Evolutionary conservation across 1,140 invertebrate species (phyloP), one percentile per base, ranked within the genome.

Genomic region (Aphis gossypii): DNA sequence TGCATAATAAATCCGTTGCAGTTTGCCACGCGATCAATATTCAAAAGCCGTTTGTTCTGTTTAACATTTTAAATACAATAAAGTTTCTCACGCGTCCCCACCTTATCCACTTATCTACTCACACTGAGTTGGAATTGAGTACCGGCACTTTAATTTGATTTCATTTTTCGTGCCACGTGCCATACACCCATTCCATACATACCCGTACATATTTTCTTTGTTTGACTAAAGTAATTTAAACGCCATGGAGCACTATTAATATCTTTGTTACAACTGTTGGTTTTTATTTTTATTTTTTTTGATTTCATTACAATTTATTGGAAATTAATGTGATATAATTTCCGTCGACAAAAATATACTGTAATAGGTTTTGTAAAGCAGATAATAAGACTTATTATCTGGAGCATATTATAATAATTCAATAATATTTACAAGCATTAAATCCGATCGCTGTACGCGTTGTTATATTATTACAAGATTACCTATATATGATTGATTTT

Each of bases 1-100:
- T 76, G 14, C 60, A 76, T 76, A 76, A n/a, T 76, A 76, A 76
- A 76, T 76, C 60, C 60, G n/a, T 76, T 76, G 83, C 48, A 51
- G 14, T 86, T 86, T 41, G 25, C 25, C 25, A 9, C 41, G 25
- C 14, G 83, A 86, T 86, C 83, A 86, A 86, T 86, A 46, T 86
- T 86, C 41, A 41, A 86, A 44, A 86, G 25, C 25, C 41, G 83
- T 46, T 84, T 84, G 82, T 84, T 84, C 38, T 41, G 68, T 82
- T 82, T 11, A 76, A 76, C 30, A 76, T n/a, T 76, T 76, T 76
- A 41, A 86, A 46, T 21, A 44, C 83, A 25, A 86, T 11, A 86
- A 86, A 86, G 23, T 25, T 44, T 46, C 25, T 11, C 60, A 46
- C 41, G 83, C 11, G 83, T 84, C 25, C 38, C 7, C 3, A 9